Conservation (phyloP, 2,888 invertebrate species). For the Liposcelis brunnea region DNA sequence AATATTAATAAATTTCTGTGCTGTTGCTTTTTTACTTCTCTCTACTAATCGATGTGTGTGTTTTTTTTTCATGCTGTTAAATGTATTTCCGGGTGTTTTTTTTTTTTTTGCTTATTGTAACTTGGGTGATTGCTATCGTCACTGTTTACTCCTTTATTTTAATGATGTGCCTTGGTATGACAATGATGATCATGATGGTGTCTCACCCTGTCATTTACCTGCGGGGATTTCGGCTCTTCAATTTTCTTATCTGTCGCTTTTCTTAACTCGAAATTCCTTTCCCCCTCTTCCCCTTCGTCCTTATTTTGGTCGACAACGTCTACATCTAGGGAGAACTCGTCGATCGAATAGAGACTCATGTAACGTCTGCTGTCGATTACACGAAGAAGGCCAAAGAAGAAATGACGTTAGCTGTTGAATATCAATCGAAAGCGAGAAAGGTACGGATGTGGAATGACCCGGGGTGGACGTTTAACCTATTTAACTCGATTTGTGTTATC, state of each 20-base stretch:
- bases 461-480: too few species aligned
- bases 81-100: too few species aligned
- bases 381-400: conserved; percentile 64
- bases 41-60: conserved; percentile 18
- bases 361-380: conserved; percentile 69
- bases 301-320: neutral
- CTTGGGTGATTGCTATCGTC: conserved; percentile 27
- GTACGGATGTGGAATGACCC: conserved; percentile 33
- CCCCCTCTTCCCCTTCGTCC: conserved; percentile 6
- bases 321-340: conserved; percentile 75
- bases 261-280: conserved; percentile 7
- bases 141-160: conserved; percentile 27
- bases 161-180: conserved; percentile 16
- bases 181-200: conserved; percentile 18
- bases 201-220: conserved; percentile 14
- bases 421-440: conserved; percentile 78
- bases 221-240: conserved; percentile 3
- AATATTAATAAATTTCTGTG: conserved; percentile 15
- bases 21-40: conserved; percentile 19
- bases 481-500: too few species aligned
- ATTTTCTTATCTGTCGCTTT: conserved; percentile 10
- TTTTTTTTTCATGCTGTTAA: conserved; percentile 14
- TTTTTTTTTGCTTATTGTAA: conserved; percentile 16
- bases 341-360: conserved; percentile 88
- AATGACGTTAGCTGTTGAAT: conserved; percentile 60